phyloP scores from a whole-genome alignment of 2,113 vertebrate species.

The Melanocharis versteri region DNA sequence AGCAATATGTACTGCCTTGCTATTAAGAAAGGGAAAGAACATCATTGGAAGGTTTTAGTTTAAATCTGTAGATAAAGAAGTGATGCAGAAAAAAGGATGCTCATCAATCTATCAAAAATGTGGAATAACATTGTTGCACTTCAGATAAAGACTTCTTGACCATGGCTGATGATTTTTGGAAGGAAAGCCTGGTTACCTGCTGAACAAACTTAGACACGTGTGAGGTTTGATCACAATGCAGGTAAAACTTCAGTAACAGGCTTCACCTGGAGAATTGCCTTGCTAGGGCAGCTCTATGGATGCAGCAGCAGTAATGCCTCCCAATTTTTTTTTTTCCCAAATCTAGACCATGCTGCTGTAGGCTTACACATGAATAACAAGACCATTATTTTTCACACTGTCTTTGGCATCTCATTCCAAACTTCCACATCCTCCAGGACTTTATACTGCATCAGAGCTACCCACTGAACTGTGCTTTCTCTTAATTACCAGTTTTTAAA shows the following conservation, averaged over 20 bases:
- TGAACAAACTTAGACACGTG: background rate
- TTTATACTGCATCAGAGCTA: background rate
- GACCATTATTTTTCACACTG: background rate
- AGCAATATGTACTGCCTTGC: background rate
- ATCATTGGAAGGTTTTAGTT: background rate
- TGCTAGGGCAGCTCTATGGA: background rate
- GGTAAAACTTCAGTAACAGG: background rate
- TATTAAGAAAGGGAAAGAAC: background rate
- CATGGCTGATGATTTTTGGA: background rate
- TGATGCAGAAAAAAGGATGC: background rate
- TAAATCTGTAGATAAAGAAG: background rate
- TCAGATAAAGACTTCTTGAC: background rate
- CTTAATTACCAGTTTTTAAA: background rate
- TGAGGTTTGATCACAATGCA: background rate
- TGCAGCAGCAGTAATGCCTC: background rate
- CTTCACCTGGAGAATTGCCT: background rate
- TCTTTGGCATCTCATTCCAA: background rate
- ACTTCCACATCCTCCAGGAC: background rate
- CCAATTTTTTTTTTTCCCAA: background rate
- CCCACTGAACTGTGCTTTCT: background rate
- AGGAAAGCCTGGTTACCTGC: background rate
- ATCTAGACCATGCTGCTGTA: background rate
- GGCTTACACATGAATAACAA: background rate
- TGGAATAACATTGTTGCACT: background rate
- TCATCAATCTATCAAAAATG: background rate